phyloP scores from a whole-genome alignment of 2,797 vertebrate genomes.

The Eulemur albifrons region DNA sequence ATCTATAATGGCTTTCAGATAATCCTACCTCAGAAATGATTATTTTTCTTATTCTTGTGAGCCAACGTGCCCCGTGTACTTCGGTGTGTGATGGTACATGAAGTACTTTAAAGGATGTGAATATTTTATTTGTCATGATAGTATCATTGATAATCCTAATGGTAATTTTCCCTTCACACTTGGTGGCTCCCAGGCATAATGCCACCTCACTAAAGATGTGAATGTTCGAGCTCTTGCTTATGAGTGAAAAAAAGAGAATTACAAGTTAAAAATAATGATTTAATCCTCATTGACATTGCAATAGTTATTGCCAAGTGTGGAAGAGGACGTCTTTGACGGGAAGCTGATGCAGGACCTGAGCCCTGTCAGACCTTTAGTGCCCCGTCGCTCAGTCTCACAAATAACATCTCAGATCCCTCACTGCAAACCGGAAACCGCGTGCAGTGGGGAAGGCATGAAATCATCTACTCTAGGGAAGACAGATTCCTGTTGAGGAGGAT shows the following conservation, averaged over 20 bases:
- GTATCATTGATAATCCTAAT: neutral
- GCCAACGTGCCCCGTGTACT: accelerated
- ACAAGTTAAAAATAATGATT: neutral
- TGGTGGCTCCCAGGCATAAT: neutral
- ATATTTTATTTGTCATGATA: neutral
- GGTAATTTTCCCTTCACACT: neutral
- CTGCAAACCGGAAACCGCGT: accelerated
- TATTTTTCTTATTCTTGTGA: neutral
- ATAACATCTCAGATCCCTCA: neutral
- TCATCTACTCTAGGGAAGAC: neutral
- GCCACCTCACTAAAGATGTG: neutral
- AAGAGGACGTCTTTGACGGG: neutral
- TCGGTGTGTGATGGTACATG: neutral
- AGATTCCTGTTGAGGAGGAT: neutral
- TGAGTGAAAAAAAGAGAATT: neutral
- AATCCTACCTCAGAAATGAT: neutral
- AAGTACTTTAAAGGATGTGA: neutral
- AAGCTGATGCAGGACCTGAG: accelerated
- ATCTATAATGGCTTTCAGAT: neutral
- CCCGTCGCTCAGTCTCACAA: too few species aligned
- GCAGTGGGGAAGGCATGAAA: neutral
- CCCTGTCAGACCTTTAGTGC: accelerated
- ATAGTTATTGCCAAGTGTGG: too few species aligned
- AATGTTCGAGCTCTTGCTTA: neutral
- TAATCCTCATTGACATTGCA: accelerated